Base-by-base conservation (phyloP, 2,113 vertebrate species). In the Neodontobutis hainanensis region DNA sequence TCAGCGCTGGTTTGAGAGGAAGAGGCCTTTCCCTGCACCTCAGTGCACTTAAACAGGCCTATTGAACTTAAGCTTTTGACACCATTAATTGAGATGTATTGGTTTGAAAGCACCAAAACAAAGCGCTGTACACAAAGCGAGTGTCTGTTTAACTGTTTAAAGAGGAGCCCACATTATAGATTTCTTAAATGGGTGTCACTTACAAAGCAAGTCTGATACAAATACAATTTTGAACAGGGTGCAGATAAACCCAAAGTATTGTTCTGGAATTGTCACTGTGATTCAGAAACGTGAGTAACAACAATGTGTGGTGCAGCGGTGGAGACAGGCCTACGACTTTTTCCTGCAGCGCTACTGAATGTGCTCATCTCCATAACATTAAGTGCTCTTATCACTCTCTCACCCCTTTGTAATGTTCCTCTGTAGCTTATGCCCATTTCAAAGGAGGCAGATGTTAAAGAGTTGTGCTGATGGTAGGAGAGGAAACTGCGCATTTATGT, bases 21-120 rank as follows among this genome's bases (percentile, higher is more conserved):
- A 68, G 77, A 65, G 51, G 63, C 56, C 61, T 67, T 16, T 7
- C 43, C 16, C 10, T 83, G 64, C 63, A 35, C 76, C 60, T 59
- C 73, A 73, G 58, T 64, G 78, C 80, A 80, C 86, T 86, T 77
- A 47, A 80, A 83, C 72, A 70, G 66, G 68, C 43, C 68, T 72
- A 53, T 60, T 60, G 65, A 59, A 75, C 46, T 67, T 46, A 58
- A 69, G 75, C 74, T 58, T 81, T 52, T 56, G 44, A 76, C 59
- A 11, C 62, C 47, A 65, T 73, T 68, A 74, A 12, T 53, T 51
- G 38, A 47, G 44, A 58, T 42, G 47, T 59, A 65, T 9, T 61
- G 32, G 10, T 44, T 58, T 47, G 50, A 75, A 75, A 73, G 40
- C 57, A 60, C 12, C 61, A 59, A 35, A 67, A 61, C 62, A 79